Conservation (phyloP, 1,140 invertebrate genomes). For the Dufourea novaeangliae region DNA sequence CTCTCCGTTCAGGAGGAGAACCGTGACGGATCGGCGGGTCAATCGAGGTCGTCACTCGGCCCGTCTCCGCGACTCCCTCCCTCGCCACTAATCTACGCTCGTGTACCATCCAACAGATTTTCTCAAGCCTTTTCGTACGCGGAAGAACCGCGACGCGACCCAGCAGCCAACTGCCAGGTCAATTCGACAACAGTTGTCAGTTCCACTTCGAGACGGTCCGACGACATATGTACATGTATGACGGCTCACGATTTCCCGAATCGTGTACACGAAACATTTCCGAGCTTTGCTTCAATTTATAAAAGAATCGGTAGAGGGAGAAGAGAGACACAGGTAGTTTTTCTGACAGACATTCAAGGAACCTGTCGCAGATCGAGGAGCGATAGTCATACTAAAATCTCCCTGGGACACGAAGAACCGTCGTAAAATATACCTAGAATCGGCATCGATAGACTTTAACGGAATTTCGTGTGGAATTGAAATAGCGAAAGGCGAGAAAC, state of each 20-base stretch:
- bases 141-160: constrained; percentile 48
- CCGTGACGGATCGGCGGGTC: constrained; percentile 66
- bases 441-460: constrained; percentile 38
- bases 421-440: constrained; percentile 30
- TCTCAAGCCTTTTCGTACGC: constrained; percentile 48
- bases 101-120: constrained; percentile 30
- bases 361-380: constrained; percentile 19
- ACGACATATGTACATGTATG: too few relatives aligned
- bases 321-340: too few relatives aligned
- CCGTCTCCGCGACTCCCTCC: constrained; percentile 49
- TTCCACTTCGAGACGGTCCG: too few relatives aligned
- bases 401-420: constrained; percentile 30
- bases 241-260: too few relatives aligned
- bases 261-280: not conserved
- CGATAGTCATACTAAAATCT: too few relatives aligned
- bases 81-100: constrained; percentile 30
- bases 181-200: too few relatives aligned
- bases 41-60: constrained; percentile 68
- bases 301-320: not conserved
- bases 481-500: constrained; percentile 5
- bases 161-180: too few relatives aligned
- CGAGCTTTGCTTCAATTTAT: not conserved
- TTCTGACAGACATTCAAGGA: not conserved
- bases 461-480: constrained; percentile 48
- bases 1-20: constrained; percentile 50